phyloP scores from a whole-genome alignment of 1,140 invertebrate genomes.

The Rhopalosiphum maidis region DNA sequence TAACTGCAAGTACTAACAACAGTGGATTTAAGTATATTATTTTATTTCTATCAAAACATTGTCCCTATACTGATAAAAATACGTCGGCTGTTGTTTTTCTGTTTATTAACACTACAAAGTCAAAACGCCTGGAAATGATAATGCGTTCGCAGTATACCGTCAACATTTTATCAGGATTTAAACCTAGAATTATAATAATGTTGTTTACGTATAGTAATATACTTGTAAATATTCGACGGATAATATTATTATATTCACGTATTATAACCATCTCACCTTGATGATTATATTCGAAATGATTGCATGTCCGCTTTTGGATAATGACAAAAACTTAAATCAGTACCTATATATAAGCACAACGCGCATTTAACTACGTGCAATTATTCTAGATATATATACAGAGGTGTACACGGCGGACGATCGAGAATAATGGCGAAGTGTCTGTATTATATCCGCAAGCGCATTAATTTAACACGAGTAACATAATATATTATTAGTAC shows the following conservation, averaged over 20 bases:
- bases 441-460: not conserved
- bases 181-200: not conserved
- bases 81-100: not conserved
- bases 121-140: not conserved
- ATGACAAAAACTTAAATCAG: not conserved
- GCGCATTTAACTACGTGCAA: slow-evolving; percentile 15
- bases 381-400: not conserved
- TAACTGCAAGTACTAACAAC: not conserved
- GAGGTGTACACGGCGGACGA: not conserved
- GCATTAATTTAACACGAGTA: not conserved
- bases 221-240: not conserved
- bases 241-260: not conserved
- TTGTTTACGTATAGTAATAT: not conserved
- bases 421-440: not conserved
- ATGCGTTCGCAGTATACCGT: not conserved
- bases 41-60: not conserved
- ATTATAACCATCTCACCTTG: not conserved
- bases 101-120: not conserved
- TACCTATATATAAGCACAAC: not conserved
- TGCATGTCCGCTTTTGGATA: slow-evolving; percentile 6
- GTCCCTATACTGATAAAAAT: not conserved
- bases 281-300: not conserved
- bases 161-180: not conserved
- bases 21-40: not conserved
- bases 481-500: not conserved